These are phyloP conservation scores for Pantherophis guttatus DNA, from an alignment of 2,113 vertebrate species.

Conservation along the genomic window DNA sequence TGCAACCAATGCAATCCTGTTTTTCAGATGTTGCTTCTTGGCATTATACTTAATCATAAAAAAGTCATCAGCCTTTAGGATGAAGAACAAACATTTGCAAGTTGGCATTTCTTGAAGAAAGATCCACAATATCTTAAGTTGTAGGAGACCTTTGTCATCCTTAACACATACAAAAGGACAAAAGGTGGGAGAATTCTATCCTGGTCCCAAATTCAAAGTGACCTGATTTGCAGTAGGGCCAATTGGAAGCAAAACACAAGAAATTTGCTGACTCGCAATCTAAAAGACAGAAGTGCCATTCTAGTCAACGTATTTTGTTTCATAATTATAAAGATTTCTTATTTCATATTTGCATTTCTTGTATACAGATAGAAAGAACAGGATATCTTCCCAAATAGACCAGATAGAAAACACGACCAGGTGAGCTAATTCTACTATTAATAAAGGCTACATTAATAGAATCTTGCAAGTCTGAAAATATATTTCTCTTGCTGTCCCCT, in stretches of 20 bases:
- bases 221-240: background rate
- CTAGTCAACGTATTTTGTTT: background rate
- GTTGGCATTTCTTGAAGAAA: background rate
- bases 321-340: background rate
- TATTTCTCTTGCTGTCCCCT: no score
- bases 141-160: background rate
- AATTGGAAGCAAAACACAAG: background rate
- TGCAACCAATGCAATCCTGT: background rate
- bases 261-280: background rate
- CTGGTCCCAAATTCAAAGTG: background rate
- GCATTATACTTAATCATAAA: background rate
- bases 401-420: no score
- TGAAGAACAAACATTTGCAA: background rate
- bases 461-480: no score
- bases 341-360: background rate
- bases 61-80: background rate
- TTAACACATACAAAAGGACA: background rate
- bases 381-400: background rate
- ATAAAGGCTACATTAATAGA: no score
- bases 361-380: background rate
- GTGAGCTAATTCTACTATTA: no score
- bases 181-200: background rate
- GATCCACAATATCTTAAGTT: no score
- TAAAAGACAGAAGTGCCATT: background rate
- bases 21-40: background rate